Percentiles rank a stretch among this genome's conserved stretches.
These are phyloP conservation scores for Drosophila mayaguana DNA, from an alignment of 2,888 invertebrate species.

Conservation along the genomic window DNA sequence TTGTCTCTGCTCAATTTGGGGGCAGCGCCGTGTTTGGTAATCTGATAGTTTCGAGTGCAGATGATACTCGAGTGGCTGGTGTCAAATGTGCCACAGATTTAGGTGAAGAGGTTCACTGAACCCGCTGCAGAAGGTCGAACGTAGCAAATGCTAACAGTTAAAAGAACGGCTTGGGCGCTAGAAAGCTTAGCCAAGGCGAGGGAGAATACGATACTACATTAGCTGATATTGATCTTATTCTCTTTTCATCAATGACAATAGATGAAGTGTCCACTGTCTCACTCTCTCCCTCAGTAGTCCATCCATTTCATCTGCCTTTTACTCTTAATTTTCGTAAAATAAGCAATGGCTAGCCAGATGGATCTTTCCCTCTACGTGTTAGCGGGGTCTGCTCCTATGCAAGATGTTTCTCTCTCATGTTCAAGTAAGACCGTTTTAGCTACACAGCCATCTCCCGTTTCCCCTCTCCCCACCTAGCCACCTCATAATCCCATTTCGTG, in stretches of 20 bases:
- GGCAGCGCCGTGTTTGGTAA: slow-evolving; percentile 54
- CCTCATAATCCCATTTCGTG: slow-evolving; percentile 19
- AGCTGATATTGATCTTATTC: background rate
- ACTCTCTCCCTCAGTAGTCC: background rate
- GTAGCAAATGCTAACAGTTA: slow-evolving; percentile 31
- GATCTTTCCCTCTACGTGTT: background rate
- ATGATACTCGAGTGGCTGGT: slow-evolving; percentile 49
- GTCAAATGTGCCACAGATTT: slow-evolving; percentile 60
- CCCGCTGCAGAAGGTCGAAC: slow-evolving; percentile 48
- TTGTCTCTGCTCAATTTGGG: slow-evolving; percentile 6
- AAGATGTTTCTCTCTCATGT: slow-evolving; percentile 7
- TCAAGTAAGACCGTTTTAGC: slow-evolving; percentile 39
- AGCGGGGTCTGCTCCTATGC: too few species aligned
- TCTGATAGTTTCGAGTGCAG: slow-evolving; percentile 57
- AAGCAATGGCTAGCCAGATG: background rate
- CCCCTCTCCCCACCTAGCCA: background rate
- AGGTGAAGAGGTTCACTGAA: slow-evolving; percentile 68
- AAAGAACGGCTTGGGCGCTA: background rate
- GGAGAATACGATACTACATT: too few species aligned
- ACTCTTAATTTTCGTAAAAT: background rate
- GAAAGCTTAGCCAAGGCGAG: slow-evolving; percentile 49
- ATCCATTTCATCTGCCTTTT: background rate
- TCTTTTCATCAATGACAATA: background rate
- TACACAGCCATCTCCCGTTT: background rate
- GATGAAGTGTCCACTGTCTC: background rate